Percentiles rank a stretch among this genome's conserved stretches.
phyloP scores from a whole-genome alignment of 92 coral and sea anemone genomes.

The Zoanthus sansibaricus region DNA sequence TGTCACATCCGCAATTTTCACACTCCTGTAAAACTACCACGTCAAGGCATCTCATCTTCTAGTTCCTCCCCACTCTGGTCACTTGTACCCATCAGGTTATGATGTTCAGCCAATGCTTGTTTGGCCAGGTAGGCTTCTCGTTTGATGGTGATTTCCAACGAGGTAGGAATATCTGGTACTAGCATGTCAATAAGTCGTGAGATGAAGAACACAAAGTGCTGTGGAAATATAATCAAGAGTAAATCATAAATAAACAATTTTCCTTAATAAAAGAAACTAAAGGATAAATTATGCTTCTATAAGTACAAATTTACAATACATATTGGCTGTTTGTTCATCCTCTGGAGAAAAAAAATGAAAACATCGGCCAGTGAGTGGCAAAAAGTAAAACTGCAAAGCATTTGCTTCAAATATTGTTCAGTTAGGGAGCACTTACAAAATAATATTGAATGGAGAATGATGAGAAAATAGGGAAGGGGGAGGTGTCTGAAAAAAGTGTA shows the following conservation, averaged over 20 bases:
- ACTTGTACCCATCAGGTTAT: slow-evolving; percentile 75
- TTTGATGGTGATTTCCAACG: slow-evolving; percentile 85
- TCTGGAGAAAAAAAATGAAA: too few species aligned
- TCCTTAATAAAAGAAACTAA: neutral
- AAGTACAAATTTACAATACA: too few species aligned
- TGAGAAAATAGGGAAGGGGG: too few species aligned
- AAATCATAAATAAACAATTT: neutral
- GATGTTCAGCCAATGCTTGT: slow-evolving; percentile 96
- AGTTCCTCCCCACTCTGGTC: slow-evolving; percentile 57
- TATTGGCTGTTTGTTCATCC: too few species aligned
- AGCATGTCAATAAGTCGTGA: slow-evolving; percentile 89
- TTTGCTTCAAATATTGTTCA: too few species aligned
- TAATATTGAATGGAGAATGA: too few species aligned
- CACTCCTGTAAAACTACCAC: neutral
- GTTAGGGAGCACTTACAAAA: too few species aligned
- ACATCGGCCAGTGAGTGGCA: too few species aligned
- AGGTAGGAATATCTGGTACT: slow-evolving; percentile 94
- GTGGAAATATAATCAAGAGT: neutral
- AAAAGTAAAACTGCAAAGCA: too few species aligned
- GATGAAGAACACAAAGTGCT: slow-evolving; percentile 94
- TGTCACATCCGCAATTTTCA: neutral
- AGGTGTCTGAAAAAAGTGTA: too few species aligned
- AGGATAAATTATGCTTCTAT: too few species aligned
- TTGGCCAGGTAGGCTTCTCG: slow-evolving; percentile 90
- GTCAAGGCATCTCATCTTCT: slow-evolving; percentile 42